These are phyloP conservation scores for Nomada goodeniana DNA, from an alignment of 2,888 invertebrate genomes.

Conservation along the genomic window DNA sequence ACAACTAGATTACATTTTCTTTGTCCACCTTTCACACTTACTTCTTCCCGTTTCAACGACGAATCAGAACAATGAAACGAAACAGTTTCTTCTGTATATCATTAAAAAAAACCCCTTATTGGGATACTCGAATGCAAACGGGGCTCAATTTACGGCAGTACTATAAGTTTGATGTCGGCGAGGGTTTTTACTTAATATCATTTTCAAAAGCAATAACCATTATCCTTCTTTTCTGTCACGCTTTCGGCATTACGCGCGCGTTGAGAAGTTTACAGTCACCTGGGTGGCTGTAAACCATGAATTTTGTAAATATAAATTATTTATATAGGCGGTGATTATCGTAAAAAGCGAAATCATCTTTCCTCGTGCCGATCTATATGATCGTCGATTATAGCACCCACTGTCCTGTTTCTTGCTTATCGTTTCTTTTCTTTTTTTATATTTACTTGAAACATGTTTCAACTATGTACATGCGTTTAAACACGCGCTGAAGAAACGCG, in stretches of 20 bases:
- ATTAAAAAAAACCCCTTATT: conserved; percentile 3
- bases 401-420: neutral
- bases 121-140: neutral
- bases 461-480: neutral
- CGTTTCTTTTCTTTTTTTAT: neutral
- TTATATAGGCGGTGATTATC: conserved; percentile 6
- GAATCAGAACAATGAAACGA: neutral
- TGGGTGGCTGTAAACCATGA: neutral
- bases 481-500: neutral
- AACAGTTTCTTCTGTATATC: neutral
- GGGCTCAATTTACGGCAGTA: neutral
- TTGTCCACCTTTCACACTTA: too few relatives aligned
- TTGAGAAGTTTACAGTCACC: neutral
- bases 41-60: neutral
- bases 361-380: neutral
- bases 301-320: conserved; percentile 15
- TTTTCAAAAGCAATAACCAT: conserved; percentile 19
- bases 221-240: conserved; percentile 6
- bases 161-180: neutral
- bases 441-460: neutral
- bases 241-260: neutral
- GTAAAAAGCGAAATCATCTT: neutral
- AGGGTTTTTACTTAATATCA: neutral
- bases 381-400: conserved; percentile 1
- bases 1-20: too few relatives aligned